A percentile compares a stretch with the other conserved stretches of the same genome.
phyloP scores from a whole-genome alignment of 2,113 vertebrate species.

The Hippocampus zosterae region DNA sequence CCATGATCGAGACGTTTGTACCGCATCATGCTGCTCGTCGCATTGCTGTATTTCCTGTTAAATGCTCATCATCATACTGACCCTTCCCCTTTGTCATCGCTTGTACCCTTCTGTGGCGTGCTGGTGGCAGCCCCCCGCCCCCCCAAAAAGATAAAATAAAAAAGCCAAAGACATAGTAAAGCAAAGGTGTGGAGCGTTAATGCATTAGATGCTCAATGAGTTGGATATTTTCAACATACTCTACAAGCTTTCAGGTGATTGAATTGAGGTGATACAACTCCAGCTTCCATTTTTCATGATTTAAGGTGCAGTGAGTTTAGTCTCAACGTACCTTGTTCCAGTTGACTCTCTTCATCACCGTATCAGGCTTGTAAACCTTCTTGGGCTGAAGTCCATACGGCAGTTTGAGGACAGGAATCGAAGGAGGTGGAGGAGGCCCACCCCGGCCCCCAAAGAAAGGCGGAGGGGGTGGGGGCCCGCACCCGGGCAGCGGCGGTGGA shows the following conservation, averaged over 20 bases:
- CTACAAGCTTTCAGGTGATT: too few species aligned
- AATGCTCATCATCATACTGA: background rate
- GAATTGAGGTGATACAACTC: background rate
- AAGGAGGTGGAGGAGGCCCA: slow-evolving; percentile 66
- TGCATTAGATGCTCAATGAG: too few species aligned
- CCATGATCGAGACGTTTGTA: background rate
- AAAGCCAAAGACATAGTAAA: too few species aligned
- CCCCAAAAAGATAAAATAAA: background rate
- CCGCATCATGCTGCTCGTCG: background rate
- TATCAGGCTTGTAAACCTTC: slow-evolving; percentile 86
- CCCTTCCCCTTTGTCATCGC: background rate
- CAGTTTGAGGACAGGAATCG: slow-evolving; percentile 67
- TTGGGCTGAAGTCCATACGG: slow-evolving; percentile 91
- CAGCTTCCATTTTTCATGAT: background rate
- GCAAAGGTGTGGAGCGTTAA: background rate
- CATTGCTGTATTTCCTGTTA: background rate
- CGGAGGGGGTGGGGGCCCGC: slow-evolving; percentile 70
- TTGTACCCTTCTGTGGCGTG: background rate
- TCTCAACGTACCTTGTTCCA: slow-evolving; percentile 88
- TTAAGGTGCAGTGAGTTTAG: background rate
- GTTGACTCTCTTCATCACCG: slow-evolving; percentile 91
- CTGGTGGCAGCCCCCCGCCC: background rate
- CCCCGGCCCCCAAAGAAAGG: slow-evolving; percentile 59
- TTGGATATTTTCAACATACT: too few species aligned
- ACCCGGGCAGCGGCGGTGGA: slow-evolving; percentile 68